Evolutionary conservation across 2,797 vertebrate species (phyloP), one percentile per base, ranked within the genome.

Genomic region (Odontamblyopus rebecca): DNA sequence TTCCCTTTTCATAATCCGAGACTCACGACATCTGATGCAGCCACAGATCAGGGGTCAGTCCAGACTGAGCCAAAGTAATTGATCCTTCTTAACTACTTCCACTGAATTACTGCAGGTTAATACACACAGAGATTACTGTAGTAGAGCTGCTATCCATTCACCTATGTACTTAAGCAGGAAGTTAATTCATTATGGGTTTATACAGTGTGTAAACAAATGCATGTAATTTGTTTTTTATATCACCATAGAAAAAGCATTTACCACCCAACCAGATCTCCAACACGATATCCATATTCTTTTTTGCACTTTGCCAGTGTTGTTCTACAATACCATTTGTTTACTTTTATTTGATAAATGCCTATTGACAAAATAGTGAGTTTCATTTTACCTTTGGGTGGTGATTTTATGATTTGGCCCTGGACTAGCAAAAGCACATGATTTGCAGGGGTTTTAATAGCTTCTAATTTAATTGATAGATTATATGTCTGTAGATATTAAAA

Each of bases 61-160:
- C 79, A 70, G 82, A 82, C 79, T 53, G 61, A 80, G 68, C 71
- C 71, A 68, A 61, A 83, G 77, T 87, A 90, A 91, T 80, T 89
- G 85, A 92, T 89, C 88, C 88, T 84, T 81, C 82, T 87, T 89
- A 88, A 88, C 80, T 80, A 83, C 86, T 87, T 86, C 86, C 77
- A 88, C 88, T 90, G 86, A 88, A 85, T 91, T 91, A 92, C 79
- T 84, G 74, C 63, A 86, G 87, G 86, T 92, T 89, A 92, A 91
- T 88, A 82, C 71, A 87, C 79, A 75, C 82, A 74, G 71, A 72
- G 15, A 80, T 71, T 75, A 79, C 82, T 80, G 74, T 85, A 76
- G 69, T 54, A 35, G 1, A 0, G 1, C 67, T 85, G 69, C 70
- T 72, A 77, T 66, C 56, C 72, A 75, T 80, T 85, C 64, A 68